Evolutionary conservation across 2,888 invertebrate genomes (phyloP), one percentile per base, ranked within the genome.

Genomic region (Pseudococcus viburni): DNA sequence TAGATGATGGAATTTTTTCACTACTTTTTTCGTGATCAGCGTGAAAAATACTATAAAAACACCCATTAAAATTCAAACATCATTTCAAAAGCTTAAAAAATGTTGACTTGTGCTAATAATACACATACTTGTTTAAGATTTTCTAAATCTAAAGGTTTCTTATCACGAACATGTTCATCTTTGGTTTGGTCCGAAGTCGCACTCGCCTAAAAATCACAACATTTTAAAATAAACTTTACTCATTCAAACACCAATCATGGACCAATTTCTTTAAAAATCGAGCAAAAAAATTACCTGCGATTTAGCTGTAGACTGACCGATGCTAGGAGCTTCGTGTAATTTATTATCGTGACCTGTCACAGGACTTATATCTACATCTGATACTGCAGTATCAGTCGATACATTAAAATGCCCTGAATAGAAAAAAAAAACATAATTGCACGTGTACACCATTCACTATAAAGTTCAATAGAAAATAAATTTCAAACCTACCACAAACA

Each of bases 141-240:
- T 88, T 88, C 88, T n/a, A 88, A 83, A 88, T 88, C 88, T n/a
- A 88, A 83, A 17, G 88, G 88, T 42, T 88, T 88, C 39, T 88
- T 88, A 48, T 88, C 88, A 39, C 88, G 88, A 9, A 39, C 26
- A 55, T 19, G 48, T 11, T 88, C 88, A 17, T 88, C 88, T 59
- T 88, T 88, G 26, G n/a, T 39, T 83, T 51, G 88, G 4, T 88
- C 88, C 12, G 26, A 48, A 83, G 48, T 83, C 22, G 48, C 19
- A 83, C 19, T 80, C n/a, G 80, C 0, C 46, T 46, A 12, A 80
- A 80, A 80, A 80, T 11, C 1, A 33, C 26, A 33, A 33, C 3
- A 33, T 33, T 33, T 33, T 33, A 2, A 3, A 33, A 33, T 33
- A 1, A 33, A 33, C 26, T 33, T 33, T 33, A n/a, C n/a, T n/a